Evolutionary conservation across 2,888 invertebrate species (phyloP).

Genomic region (Zhuqinia jingwanae): DNA sequence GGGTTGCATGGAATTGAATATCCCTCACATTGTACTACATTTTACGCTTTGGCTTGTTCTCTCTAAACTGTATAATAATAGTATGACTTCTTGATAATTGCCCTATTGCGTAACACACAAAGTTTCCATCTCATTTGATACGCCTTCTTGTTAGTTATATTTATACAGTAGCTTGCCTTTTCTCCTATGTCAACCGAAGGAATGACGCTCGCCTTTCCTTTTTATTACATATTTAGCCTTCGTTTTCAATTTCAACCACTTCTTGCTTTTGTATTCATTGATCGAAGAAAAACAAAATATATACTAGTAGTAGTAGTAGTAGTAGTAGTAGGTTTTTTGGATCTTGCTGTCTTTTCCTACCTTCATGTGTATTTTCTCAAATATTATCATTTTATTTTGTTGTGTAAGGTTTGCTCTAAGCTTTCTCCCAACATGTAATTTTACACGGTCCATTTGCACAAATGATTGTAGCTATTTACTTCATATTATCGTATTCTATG

Average conservation of each 20-base stretch:
- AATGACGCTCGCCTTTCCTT: not conserved
- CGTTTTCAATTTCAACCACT: not conserved
- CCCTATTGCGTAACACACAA: slow-evolving; percentile 29
- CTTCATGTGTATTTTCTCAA: too few relatives aligned
- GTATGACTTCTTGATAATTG: slow-evolving; percentile 40
- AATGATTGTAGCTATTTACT: slow-evolving; percentile 15
- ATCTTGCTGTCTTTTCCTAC: too few relatives aligned
- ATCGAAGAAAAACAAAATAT: not conserved
- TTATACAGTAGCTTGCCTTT: not conserved
- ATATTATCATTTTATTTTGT: not conserved
- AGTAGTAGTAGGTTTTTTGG: too few relatives aligned
- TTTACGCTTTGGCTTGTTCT: not conserved
- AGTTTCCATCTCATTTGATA: slow-evolving; percentile 53
- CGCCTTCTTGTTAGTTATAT: not conserved
- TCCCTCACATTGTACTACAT: not conserved
- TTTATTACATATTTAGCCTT: not conserved
- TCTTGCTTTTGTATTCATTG: not conserved
- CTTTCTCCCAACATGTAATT: not conserved
- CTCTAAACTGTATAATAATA: not conserved
- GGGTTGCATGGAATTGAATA: not conserved
- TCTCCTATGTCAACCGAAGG: not conserved
- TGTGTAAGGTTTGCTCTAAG: not conserved
- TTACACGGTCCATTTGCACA: slow-evolving; percentile 51
- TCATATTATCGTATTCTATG: too few relatives aligned
- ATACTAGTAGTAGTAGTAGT: too few relatives aligned